A percentile compares a stretch with the other conserved stretches of the same genome.
phyloP scores from a whole-genome alignment of 2,113 vertebrate species.

The Onychostoma macrolepis region DNA sequence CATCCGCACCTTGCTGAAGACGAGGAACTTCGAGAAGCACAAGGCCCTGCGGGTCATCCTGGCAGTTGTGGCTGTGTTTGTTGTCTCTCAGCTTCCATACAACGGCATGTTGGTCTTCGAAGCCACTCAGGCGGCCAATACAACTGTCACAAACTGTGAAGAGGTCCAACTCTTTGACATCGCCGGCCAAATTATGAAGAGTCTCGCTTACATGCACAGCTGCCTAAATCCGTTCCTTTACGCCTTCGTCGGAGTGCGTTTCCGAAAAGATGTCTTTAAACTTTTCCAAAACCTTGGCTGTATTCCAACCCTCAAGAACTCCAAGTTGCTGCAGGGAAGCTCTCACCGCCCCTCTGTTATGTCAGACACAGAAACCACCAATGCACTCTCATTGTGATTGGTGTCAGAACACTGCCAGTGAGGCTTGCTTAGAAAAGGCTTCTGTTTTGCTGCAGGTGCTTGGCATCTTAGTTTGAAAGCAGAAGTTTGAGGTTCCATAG shows the following conservation, averaged over 20 bases:
- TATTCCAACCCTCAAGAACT: conserved; percentile 26
- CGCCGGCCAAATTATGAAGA: conserved; percentile 78
- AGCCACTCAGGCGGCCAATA: conserved; percentile 66
- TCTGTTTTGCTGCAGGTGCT: background rate
- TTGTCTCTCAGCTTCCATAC: conserved; percentile 86
- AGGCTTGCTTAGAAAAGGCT: background rate
- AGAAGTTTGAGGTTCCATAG: background rate
- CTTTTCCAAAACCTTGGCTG: conserved; percentile 64
- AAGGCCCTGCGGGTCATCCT: conserved; percentile 84
- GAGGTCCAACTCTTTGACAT: conserved; percentile 66
- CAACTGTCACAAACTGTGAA: conserved; percentile 67
- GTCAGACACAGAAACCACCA: conserved; percentile 76
- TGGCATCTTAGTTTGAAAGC: background rate
- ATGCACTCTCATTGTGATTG: conserved; percentile 72
- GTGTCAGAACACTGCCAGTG: background rate
- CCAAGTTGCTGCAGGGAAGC: conserved; percentile 28
- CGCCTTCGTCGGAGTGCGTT: conserved; percentile 83
- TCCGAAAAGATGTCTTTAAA: conserved; percentile 75
- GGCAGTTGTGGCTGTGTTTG: conserved; percentile 78
- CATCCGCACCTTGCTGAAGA: conserved; percentile 78
- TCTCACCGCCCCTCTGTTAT: conserved; percentile 68
- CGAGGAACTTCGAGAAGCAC: conserved; percentile 84
- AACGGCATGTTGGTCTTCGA: conserved; percentile 80
- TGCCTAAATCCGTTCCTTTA: conserved; percentile 91
- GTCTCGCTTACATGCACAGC: conserved; percentile 84